Base-by-base conservation (phyloP, 1,140 invertebrate species). In the Solenopsis fugax region DNA sequence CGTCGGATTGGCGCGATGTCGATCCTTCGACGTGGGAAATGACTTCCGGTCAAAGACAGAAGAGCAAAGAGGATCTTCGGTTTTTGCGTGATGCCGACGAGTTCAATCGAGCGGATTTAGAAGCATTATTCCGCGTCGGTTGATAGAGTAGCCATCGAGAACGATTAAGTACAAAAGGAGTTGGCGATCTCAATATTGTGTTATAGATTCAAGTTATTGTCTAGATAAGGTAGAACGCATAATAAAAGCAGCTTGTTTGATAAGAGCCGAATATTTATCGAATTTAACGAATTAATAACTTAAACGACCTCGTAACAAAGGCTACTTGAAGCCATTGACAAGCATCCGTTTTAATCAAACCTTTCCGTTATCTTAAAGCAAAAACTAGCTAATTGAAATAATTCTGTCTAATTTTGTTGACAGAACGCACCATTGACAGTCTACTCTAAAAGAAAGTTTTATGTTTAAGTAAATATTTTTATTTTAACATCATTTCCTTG, bases 61-160 rank as follows among this genome's bases (percentile, higher is more conserved):
- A 67, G n/a, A 56, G 54, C 54, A 16, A 21, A 80, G 48, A 54
- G 13, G 18, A 69, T 41, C 62, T 81, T 52, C 48, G 16, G 48
- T 69, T 81, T 81, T 81, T 81, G 64, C 34, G 48, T 16, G 48
- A 69, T 69, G 62, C 62, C 64, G n/a, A 50, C 29, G 29, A 69
- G 77, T 69, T 80, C 41, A 80, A 80, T 80, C 48, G 62, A 80
- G 60, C 64, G 62, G 48, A 80, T 80, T 80, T 69, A 80, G 48
- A 69, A 80, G 21, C 62, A 65, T 81, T 81, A 54, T 69, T 81
- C 45, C n/a, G 29, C 77, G 34, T 52, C 77, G 37, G 29, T 80
- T 52, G 77, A 78, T 78, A 21, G 45, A 52, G 45, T 77, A 62
- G 56, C 13, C 16, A 60, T 78, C 60, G 45, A 67, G 29, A 60